phyloP scores from a whole-genome alignment of 2,888 invertebrate species.

The Amphipyra berbera region DNA sequence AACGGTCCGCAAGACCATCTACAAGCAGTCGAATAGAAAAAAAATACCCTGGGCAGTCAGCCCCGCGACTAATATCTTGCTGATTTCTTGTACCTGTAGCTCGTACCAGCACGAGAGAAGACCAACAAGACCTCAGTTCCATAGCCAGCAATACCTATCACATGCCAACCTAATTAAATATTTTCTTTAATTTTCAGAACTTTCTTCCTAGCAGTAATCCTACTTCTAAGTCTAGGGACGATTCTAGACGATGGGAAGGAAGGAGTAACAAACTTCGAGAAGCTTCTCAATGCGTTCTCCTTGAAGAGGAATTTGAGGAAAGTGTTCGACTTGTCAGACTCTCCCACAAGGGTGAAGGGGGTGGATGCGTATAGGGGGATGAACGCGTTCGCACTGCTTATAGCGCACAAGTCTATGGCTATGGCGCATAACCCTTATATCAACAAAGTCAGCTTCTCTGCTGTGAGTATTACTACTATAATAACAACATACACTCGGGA shows the following conservation, averaged over 20 bases:
- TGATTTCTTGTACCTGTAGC: no score
- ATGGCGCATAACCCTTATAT: conserved; percentile 90
- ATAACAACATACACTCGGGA: no score
- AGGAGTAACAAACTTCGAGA: conserved; percentile 84
- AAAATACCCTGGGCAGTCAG: no score
- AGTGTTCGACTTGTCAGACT: conserved; percentile 80
- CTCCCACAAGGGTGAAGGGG: conserved; percentile 81
- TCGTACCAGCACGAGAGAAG: no score
- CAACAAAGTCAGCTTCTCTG: conserved; percentile 88
- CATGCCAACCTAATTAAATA: background rate
- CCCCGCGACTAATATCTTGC: no score
- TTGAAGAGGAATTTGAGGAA: conserved; percentile 84
- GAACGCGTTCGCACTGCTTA: conserved; percentile 87
- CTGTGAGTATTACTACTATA: conserved; percentile 75
- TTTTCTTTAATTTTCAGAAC: conserved; percentile 72
- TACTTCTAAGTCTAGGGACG: conserved; percentile 81
- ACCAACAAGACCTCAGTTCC: no score
- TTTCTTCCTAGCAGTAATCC: conserved; percentile 81
- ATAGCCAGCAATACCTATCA: no score
- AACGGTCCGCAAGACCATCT: no score
- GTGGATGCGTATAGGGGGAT: conserved; percentile 89
- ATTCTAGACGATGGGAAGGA: conserved; percentile 83
- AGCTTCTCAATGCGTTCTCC: conserved; percentile 87
- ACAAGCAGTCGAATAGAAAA: no score
- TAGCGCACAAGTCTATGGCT: conserved; percentile 90